Base-by-base conservation (phyloP, 1,140 invertebrate species). In the Drosophila mauritiana region DNA sequence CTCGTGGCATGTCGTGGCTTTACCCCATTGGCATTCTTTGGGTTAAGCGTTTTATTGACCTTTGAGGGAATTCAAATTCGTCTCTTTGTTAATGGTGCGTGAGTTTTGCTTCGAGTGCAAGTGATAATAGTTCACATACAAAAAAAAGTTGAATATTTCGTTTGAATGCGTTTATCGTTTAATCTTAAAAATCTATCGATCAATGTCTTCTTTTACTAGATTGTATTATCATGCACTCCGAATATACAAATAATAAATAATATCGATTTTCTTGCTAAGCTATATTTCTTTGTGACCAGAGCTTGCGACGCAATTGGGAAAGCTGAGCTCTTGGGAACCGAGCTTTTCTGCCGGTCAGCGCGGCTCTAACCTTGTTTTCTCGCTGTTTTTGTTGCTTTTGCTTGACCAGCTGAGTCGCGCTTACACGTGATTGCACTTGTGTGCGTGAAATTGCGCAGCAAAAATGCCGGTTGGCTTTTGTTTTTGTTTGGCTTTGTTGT, bases 41-140 rank as follows among this genome's bases (percentile, higher is more conserved):
- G 80, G 72, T 68, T 77, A 75, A 77, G 73, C 31, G 81, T 84
- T 84, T 85, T 84, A 84, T 85, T 84, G 81, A 84, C 81, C 81
- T 77, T 77, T 84, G 67, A 27, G 56, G 51, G 20, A 15, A 37
- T 34, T 78, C 42, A 68, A 81, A 49, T 11, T 40, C 15, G 31
- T 45, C 8, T 15, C n/a, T 63, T 58, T 75, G 31, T 83, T 52
- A 83, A 75, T 83, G 67, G 49, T 46, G 34, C 40, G 49, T 31
- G 10, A 13, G 11, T 31, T 46, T 46, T 46, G 27, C n/a, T 39
- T 43, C 6, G 20, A 25, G 70, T 58, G 53, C 65, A 73, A 65
- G 55, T 55, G 31, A 65, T 13, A 65, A 13, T 40, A 46, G 36
- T 10, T 63, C 6, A 31, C 7, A 36, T 27, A 36, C 5, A 17